Evolutionary conservation across 2,797 vertebrate genomes (phyloP), one percentile per base, ranked within the genome.

Genomic region (Eutrigla gurnardus): DNA sequence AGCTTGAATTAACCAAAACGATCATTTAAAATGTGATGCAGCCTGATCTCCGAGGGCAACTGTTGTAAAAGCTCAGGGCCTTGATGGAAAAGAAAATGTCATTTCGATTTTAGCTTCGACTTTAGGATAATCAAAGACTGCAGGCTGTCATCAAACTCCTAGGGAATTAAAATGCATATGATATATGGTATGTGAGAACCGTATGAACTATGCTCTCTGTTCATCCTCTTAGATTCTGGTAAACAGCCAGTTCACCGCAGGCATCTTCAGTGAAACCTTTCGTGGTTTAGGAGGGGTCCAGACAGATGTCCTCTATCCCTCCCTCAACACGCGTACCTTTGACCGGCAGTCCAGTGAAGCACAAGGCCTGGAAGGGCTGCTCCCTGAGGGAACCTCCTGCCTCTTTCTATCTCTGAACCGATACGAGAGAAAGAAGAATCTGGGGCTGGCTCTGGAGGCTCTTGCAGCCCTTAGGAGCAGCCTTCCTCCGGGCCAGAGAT

Each of bases 391-490:
- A 4, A 96, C 94, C 12, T 90, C 94, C 66, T 93, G 95, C 82
- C 54, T 96, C 52, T 98, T 99, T 86, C 96, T 99, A 64, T 99
- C 98, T 40, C 96, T 99, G 81, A 99, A 99, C 92, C 95, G 98
- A 61, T 99, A 97, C 0, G 98, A 99, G 90, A 96, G 97, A 53
- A 99, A 99, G 93, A 99, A 99, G 92, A 97, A 98, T 80, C 89
- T 99, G 71, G 80, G 83, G 0, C 84, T 99, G 88, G 97, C 98
- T 5, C 91, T 99, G 1, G 86, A 95, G 77, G 95, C 97, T 7
- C 82, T 99, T 37, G 91, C 93, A 0, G 86, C 86, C 5, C 95
- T 99, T 57, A 95, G 33, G 59, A 90, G 86, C 46, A 86, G 80
- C 77, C 89, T 99, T 18, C 53, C 92, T 47, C 71, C 86, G 1